Base-by-base conservation (phyloP, 1,140 invertebrate genomes). In the Globodera rostochiensis region DNA sequence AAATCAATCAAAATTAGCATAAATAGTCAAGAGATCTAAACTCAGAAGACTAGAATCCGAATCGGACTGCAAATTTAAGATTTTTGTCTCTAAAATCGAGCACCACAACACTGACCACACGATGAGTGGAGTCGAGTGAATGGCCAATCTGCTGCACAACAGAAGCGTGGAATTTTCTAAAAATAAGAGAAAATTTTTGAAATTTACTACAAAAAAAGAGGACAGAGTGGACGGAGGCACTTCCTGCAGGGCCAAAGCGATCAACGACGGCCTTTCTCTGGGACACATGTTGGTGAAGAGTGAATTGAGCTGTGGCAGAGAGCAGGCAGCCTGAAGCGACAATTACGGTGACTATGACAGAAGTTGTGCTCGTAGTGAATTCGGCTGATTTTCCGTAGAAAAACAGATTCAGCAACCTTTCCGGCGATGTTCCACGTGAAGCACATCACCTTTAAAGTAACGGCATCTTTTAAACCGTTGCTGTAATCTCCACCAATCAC, bases 371-470 rank as follows among this genome's bases (percentile, higher is more conserved):
- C 21, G 13, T 3, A 49, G 49, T 19, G 6, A 49, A 19, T 4
- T 25, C 5, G 15, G 25, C 79, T 19, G 74, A 76, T 46, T 25
- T 77, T 47, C 47, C 47, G 36, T 36, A 36, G 15, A 6, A 74
- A 47, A 25, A 0, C 25, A 25, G 25, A 25, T 25, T 25, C 13
- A 79, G 45, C 46, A 19, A 86, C 84, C 77, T 87, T 87, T 21
- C 53, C 50, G 47, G 77, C 79, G 64, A 86, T 87, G 70, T 86
- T 86, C 85, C 85, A 86, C 5, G 85, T 86, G 69, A 86, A 86
- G 73, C 85, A 87, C 85, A 86, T 86, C 19, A 87, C 76, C 57
- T 64, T 53, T 53, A 1, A 13, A 53, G 11, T 3, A 53, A 53
- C 8, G 53, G 53, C 53, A 1, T 9, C 53, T 11, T 25, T 53